These are phyloP conservation scores for Phoxinus phoxinus DNA, from an alignment of 2,113 vertebrate genomes.

Conservation along the genomic window DNA sequence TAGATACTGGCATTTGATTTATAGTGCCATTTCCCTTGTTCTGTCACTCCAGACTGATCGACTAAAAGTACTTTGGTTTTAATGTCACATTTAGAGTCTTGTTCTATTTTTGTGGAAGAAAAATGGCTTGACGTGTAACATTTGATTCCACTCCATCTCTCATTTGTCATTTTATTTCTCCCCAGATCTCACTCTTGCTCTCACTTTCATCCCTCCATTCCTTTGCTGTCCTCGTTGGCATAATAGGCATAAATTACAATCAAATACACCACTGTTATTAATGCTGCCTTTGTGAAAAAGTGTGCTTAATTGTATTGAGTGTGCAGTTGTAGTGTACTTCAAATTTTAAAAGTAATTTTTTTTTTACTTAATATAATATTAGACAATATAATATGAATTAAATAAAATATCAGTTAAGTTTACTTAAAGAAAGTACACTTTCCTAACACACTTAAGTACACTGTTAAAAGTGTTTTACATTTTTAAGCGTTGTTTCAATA, in stretches of 20 bases:
- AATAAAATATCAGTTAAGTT: too few relatives aligned
- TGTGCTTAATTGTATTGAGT: neutral
- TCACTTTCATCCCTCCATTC: neutral
- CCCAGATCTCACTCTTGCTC: neutral
- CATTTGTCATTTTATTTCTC: slow-evolving; percentile 1
- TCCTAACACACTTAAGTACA: too few relatives aligned
- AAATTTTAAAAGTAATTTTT: neutral
- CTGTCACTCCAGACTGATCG: neutral
- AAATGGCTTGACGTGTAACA: neutral
- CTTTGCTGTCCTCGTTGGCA: neutral
- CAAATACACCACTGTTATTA: neutral
- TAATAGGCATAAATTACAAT: neutral
- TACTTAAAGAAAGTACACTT: too few relatives aligned
- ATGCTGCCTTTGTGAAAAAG: neutral
- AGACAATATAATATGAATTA: too few relatives aligned
- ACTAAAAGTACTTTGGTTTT: slow-evolving; percentile 4
- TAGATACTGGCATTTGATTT: neutral
- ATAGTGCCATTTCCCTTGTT: neutral
- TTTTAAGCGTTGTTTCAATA: too few relatives aligned
- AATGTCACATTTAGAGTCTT: slow-evolving; percentile 35
- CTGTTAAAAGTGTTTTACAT: too few relatives aligned
- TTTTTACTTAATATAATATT: too few relatives aligned
- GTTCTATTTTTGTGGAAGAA: neutral
- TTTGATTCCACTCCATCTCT: neutral
- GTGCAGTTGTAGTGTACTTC: neutral